phyloP scores from a whole-genome alignment of 2,113 vertebrate species.

The Reinhardtius hippoglossoides region DNA sequence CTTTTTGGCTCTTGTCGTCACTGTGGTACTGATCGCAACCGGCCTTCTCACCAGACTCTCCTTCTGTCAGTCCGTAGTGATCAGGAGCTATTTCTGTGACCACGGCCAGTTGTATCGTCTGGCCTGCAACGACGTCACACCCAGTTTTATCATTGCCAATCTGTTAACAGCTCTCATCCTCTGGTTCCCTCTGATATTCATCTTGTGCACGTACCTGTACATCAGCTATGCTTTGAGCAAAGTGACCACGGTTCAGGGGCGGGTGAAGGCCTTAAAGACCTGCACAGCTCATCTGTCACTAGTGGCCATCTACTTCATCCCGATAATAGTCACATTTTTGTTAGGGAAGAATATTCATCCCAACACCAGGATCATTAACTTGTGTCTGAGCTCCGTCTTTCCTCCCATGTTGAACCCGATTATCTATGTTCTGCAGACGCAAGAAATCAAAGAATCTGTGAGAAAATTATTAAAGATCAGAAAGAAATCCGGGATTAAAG shows the following conservation, averaged over 20 bases:
- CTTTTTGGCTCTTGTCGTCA: slow-evolving; percentile 49
- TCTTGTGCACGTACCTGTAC: slow-evolving; percentile 59
- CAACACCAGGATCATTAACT: slow-evolving; percentile 73
- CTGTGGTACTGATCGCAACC: slow-evolving; percentile 3
- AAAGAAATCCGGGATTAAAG: too few species aligned
- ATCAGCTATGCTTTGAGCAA: slow-evolving; percentile 55
- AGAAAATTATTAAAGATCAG: slow-evolving; percentile 34
- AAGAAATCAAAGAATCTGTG: slow-evolving; percentile 63
- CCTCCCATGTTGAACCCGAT: slow-evolving; percentile 67
- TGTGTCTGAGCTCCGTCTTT: slow-evolving; percentile 65
- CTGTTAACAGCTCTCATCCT: slow-evolving; percentile 36
- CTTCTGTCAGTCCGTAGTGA: slow-evolving; percentile 70
- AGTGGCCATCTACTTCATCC: slow-evolving; percentile 64
- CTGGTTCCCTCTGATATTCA: slow-evolving; percentile 68
- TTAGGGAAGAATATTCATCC: slow-evolving; percentile 29
- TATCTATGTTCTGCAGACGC: slow-evolving; percentile 66
- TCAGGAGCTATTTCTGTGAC: slow-evolving; percentile 79
- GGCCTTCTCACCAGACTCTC: slow-evolving; percentile 72
- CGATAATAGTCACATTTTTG: slow-evolving; percentile 54
- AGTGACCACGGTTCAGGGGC: slow-evolving; percentile 36
- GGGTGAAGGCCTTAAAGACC: slow-evolving; percentile 58
- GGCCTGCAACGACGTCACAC: slow-evolving; percentile 66
- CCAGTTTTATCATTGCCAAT: slow-evolving; percentile 6
- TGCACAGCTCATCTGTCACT: slow-evolving; percentile 62
- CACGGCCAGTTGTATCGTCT: slow-evolving; percentile 69